Percentiles rank a stretch among this genome's conserved stretches.
phyloP scores from a whole-genome alignment of 1,140 invertebrate genomes.

The Heliconius nattereri region DNA sequence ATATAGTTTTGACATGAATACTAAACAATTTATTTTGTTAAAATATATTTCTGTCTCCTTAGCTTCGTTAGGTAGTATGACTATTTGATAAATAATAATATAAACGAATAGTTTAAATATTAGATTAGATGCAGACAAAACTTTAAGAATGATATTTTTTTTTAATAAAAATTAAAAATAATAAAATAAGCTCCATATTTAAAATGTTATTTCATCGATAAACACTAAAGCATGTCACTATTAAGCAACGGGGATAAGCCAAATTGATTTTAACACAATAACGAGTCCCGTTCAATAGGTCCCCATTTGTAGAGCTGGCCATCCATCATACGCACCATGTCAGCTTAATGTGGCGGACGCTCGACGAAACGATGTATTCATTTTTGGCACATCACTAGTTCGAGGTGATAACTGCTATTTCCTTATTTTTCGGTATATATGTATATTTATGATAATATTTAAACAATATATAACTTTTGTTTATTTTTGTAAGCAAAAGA shows the following conservation, averaged over 20 bases:
- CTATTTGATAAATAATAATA: no score
- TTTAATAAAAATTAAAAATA: background rate
- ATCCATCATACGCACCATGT: slow-evolving; percentile 68
- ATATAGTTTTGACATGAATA: no score
- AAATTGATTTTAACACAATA: slow-evolving; percentile 81
- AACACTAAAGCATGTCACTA: slow-evolving; percentile 37
- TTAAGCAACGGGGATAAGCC: slow-evolving; percentile 64
- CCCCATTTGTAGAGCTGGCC: slow-evolving; percentile 70
- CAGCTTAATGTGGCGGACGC: slow-evolving; percentile 39
- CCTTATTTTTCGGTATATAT: no score
- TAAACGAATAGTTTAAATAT: no score
- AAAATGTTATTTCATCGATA: slow-evolving; percentile 28
- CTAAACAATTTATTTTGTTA: no score
- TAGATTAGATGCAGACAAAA: background rate
- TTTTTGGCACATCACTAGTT: slow-evolving; percentile 15
- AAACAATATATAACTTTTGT: no score
- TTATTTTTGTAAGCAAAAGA: no score
- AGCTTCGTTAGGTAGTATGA: no score
- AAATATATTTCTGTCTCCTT: no score
- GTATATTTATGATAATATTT: no score
- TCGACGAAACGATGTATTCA: slow-evolving; percentile 21
- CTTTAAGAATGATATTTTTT: background rate
- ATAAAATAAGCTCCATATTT: background rate
- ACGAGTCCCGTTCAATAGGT: slow-evolving; percentile 63
- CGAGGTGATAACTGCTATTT: background rate